These are phyloP conservation scores for Odontesthes bonariensis DNA, from an alignment of 2,113 vertebrate genomes.

Conservation along the genomic window DNA sequence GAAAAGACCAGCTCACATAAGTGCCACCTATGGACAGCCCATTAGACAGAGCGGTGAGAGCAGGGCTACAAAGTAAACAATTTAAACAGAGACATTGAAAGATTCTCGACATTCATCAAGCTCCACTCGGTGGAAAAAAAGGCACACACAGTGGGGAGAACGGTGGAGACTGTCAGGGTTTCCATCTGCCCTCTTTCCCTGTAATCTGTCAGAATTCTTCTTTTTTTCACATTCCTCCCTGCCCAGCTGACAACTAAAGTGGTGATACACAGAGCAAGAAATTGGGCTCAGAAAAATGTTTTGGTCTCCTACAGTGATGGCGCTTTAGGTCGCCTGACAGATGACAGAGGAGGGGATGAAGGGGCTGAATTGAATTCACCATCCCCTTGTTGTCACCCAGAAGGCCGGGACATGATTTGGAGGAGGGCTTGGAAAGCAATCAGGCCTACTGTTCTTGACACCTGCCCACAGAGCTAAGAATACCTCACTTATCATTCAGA, in stretches of 20 bases:
- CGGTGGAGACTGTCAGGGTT: slow-evolving; percentile 38
- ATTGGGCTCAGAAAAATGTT: slow-evolving; percentile 64
- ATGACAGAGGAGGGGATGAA: slow-evolving; percentile 23
- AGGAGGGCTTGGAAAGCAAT: slow-evolving; percentile 52
- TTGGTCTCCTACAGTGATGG: slow-evolving; percentile 49
- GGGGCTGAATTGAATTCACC: slow-evolving; percentile 44
- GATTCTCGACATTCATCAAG: slow-evolving; percentile 64
- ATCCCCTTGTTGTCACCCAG: slow-evolving; percentile 42
- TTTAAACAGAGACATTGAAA: slow-evolving; percentile 62
- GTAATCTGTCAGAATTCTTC: slow-evolving; percentile 66
- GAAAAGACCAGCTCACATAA: slow-evolving; percentile 54
- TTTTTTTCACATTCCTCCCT: slow-evolving; percentile 51
- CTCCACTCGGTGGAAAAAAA: slow-evolving; percentile 40
- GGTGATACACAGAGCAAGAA: slow-evolving; percentile 51
- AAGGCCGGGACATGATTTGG: slow-evolving; percentile 37
- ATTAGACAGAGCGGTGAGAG: slow-evolving; percentile 70
- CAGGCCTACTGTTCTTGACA: slow-evolving; percentile 43
- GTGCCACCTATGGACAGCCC: slow-evolving; percentile 69
- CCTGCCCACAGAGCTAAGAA: slow-evolving; percentile 62
- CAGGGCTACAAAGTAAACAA: slow-evolving; percentile 63
- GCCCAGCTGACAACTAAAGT: slow-evolving; percentile 75
- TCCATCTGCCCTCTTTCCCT: slow-evolving; percentile 62
- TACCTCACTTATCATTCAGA: slow-evolving; percentile 63
- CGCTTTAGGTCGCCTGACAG: slow-evolving; percentile 35
- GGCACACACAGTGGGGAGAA: slow-evolving; percentile 1